Base-by-base conservation (phyloP, 2,113 vertebrate genomes). In the Speoplatyrhinus poulsoni region DNA sequence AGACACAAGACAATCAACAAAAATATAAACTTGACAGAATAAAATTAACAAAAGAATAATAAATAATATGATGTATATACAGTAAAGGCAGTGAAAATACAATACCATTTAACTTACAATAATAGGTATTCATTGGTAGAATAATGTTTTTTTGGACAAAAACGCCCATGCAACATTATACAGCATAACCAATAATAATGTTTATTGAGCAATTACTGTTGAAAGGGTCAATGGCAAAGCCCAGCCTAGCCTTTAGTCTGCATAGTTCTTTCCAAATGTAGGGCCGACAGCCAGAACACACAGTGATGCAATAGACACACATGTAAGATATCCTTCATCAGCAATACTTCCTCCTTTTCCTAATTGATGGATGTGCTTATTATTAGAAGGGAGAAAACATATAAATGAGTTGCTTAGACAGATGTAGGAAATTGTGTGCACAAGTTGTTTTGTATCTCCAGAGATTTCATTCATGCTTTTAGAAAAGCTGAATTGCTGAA, bases 231-330 rank as follows among this genome's bases (percentile, higher is more conserved):
- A 56, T 69, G 62, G 69, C 53, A 32, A 76, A 49, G 62, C 48
- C 58, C 12, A 76, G 53, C 63, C 54, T 65, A 76, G 53, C 63
- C 54, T 65, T 56, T 54, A 60, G 64, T 33, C 60, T 75, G 72
- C 46, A 46, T 46, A 50, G 60, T 63, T 85, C 58, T 72, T 73
- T 81, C 69, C 62, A 72, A 75, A 78, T 72, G 11, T 65, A 63
- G 16, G 62, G 36, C 56, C n/a, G 65, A 55, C 47, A n/a, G 82
- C 82, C 83, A 86, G 65, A 85, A 71, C 53, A 85, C 85, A 86
- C 77, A 68, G 19, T 4, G 0, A 62, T 17, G 80, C 77, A 84
- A 59, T 78, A 50, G 66, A 64, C 55, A 33, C 72, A 64, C 72
- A 64, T 0, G 4, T 62, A 62, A 9, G 60, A 65, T 56, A 72